These are phyloP conservation scores for Schlechtendalia chinensis DNA, from an alignment of 1,140 invertebrate genomes.

Conservation along the genomic window DNA sequence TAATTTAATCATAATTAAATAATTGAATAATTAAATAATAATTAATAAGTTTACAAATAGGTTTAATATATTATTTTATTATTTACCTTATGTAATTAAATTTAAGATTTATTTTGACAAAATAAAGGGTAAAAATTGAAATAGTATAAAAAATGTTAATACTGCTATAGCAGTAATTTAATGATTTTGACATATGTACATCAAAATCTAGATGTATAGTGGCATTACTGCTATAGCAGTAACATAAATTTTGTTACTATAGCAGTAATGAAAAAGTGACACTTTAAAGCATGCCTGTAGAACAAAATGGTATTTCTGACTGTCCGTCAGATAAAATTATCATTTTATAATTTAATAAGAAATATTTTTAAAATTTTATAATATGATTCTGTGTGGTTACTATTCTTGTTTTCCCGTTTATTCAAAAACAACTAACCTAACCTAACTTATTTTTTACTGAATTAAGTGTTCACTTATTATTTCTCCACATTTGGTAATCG, in stretches of 20 bases:
- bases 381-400: too few relatives aligned
- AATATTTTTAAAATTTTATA: too few relatives aligned
- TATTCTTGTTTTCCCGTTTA: too few relatives aligned
- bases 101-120: constrained; percentile 12
- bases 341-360: too few relatives aligned
- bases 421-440: too few relatives aligned
- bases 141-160: neutral
- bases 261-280: neutral
- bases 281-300: constrained; percentile 8
- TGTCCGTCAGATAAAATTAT: too few relatives aligned
- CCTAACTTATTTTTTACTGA: too few relatives aligned
- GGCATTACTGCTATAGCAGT: constrained; percentile 7
- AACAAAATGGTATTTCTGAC: neutral
- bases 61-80: constrained; percentile 6
- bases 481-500: too few relatives aligned
- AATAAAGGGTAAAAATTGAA: neutral
- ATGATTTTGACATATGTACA: neutral
- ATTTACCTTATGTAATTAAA: constrained; percentile 15
- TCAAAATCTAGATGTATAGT: neutral
- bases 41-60: neutral
- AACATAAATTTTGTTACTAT: neutral
- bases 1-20: too few relatives aligned
- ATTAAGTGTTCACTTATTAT: too few relatives aligned
- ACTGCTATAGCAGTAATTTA: constrained; percentile 1
- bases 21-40: too few relatives aligned